phyloP scores from a whole-genome alignment of 2,113 vertebrate species.

The Bagarius yarrelli region DNA sequence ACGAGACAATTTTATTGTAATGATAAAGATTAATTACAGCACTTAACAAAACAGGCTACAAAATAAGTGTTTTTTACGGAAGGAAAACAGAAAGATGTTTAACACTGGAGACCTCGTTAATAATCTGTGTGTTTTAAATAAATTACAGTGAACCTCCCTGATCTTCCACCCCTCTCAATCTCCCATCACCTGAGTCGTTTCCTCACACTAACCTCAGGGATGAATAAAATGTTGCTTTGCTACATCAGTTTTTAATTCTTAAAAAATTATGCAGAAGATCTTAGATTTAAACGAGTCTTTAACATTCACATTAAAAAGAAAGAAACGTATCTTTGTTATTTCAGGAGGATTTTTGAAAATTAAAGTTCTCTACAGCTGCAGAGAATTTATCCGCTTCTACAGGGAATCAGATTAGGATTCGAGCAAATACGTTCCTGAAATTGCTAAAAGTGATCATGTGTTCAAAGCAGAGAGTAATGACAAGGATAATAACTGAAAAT shows the following conservation, averaged over 20 bases:
- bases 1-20: constrained; percentile 72
- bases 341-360: not conserved
- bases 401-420: not conserved
- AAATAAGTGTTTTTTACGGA: constrained; percentile 64
- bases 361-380: not conserved
- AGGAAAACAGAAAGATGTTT: constrained; percentile 55
- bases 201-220: not conserved
- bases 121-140: constrained; percentile 12
- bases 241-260: constrained; percentile 6
- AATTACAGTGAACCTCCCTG: no score
- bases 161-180: not conserved
- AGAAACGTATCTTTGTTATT: not conserved
- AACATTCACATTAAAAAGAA: not conserved
- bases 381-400: not conserved
- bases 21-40: constrained; percentile 60
- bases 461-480: not conserved
- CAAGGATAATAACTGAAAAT: not conserved
- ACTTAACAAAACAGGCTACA: constrained; percentile 69
- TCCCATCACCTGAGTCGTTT: not conserved
- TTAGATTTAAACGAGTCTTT: not conserved
- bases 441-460: constrained; percentile 7
- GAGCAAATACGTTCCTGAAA: constrained; percentile 30
- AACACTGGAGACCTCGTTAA: constrained; percentile 61
- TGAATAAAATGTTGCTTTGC: no score
- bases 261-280: not conserved